A percentile compares a stretch with the other conserved stretches of the same genome.
These are phyloP conservation scores for Pyrocephalus nanus DNA, from an alignment of 2,797 vertebrate species.

Conservation along the genomic window DNA sequence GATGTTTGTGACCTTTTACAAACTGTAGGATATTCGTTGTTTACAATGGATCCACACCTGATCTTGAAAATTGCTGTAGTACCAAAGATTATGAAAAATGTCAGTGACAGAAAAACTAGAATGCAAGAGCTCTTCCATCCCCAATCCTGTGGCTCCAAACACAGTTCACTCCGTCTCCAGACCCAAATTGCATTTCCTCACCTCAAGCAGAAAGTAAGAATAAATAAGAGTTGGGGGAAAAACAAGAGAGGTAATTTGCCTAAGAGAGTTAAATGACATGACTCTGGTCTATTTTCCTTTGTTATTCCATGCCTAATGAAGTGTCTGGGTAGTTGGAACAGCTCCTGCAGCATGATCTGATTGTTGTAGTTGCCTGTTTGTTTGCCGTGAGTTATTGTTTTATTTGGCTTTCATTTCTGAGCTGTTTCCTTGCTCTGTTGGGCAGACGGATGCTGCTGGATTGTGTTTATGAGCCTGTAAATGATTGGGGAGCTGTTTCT, in stretches of 20 bases:
- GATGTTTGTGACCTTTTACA: background rate
- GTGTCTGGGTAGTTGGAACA: conserved; percentile 50
- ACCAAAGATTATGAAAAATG: background rate
- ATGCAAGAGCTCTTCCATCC: background rate
- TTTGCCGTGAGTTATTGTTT: conserved; percentile 65
- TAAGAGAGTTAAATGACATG: conserved; percentile 33
- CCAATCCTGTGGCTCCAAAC: background rate
- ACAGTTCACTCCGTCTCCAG: background rate
- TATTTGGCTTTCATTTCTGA: conserved; percentile 65
- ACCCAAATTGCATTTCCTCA: background rate
- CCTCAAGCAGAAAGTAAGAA: background rate
- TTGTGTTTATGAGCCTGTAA: conserved; percentile 60
- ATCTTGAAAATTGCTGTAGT: background rate
- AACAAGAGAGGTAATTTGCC: background rate
- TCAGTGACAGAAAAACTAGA: background rate
- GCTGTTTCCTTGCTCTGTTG: conserved; percentile 56
- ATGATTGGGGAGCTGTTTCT: conserved; percentile 64
- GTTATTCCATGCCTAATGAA: conserved; percentile 61
- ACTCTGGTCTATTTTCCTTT: conserved; percentile 41
- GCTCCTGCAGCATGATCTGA: conserved; percentile 53
- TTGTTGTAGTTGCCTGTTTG: conserved; percentile 56
- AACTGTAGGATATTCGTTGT: background rate
- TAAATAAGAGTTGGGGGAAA: background rate
- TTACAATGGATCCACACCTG: background rate
- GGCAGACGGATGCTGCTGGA: conserved; percentile 60